Base-by-base conservation (phyloP, 1,140 invertebrate species). In the Bombus confusus region DNA sequence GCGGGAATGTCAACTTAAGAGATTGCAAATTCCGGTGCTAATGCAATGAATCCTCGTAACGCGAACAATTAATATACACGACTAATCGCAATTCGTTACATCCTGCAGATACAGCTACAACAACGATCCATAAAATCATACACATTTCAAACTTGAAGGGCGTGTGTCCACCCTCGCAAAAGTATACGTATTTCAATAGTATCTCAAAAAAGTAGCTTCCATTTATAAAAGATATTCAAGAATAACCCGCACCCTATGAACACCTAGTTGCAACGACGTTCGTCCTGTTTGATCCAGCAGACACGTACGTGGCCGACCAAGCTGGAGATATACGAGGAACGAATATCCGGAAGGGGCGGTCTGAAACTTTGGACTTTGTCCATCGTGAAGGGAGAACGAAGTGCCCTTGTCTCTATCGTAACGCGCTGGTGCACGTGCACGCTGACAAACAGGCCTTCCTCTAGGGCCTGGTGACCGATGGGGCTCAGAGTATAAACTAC, bases 341-440 rank as follows among this genome's bases (percentile, higher is more conserved):
- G 87, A 89, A 91, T 93, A 94, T 92, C 93, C 89, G 87, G 88
- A 94, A 93, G 82, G 83, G 93, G 93, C 93, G 93, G 91, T 93
- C 91, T 92, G 80, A 82, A 91, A 90, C 77, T 91, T 88, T 92
- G 88, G 91, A 93, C 91, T 83, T 78, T 92, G 91, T 83, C 80
- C 85, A 86, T 85, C 74, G 39, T 47, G 22, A 39, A 57, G 69
- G 31, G 75, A 78, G 78, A 77, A 79, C 66, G 68, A 81, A 59
- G 69, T 64, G 43, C 22, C 41, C 68, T 57, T 80, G 68, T 83
- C 66, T 31, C 66, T 47, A n/a, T 34, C 47, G 57, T 13, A 71
- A 69, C n/a, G 62, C 72, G 72, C 41, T n/a, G 13, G 31, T 41
- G 57, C 73, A 74, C 43, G 47, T 69, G 52, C 71, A 77, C n/a